Percentiles rank a stretch among this genome's conserved stretches.
Conservation (phyloP, 2,113 vertebrate genomes). For the Corythoichthys haematopterus region DNA sequence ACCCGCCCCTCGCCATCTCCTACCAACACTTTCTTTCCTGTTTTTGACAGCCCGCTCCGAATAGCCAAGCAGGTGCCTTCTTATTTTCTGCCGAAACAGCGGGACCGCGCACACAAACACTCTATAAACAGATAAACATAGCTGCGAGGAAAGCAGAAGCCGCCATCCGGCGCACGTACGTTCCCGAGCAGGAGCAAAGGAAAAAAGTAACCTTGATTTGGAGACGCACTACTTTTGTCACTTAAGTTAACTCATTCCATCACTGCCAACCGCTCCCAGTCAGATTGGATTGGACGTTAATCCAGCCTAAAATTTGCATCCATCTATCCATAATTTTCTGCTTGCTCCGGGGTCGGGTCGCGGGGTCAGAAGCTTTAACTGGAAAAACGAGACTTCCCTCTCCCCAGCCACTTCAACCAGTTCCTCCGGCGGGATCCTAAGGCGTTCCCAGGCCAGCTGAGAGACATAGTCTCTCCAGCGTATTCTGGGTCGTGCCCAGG, state of each 20-base stretch:
- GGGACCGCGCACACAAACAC: constrained; percentile 63
- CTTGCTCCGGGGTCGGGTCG: no score
- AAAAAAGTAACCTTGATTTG: constrained; percentile 42
- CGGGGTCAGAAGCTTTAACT: no score
- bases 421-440: no score
- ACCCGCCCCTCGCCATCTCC: constrained; percentile 1
- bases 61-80: constrained; percentile 62
- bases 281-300: no score
- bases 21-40: constrained; percentile 52
- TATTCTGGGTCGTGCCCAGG: no score
- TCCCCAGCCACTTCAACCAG: no score
- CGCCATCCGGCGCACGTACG: constrained; percentile 21
- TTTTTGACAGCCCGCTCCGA: constrained; percentile 64
- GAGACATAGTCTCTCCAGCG: no score
- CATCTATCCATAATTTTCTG: no score
- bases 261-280: no score
- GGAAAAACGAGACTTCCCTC: no score
- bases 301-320: no score
- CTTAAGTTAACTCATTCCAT: constrained; percentile 5
- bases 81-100: constrained; percentile 59
- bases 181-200: constrained; percentile 25
- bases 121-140: constrained; percentile 62
- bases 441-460: no score
- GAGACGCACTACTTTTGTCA: constrained; percentile 46
- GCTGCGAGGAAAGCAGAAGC: constrained; percentile 40